These are phyloP conservation scores for Thymelicus lineola DNA, from an alignment of 2,888 invertebrate species.

Conservation along the genomic window DNA sequence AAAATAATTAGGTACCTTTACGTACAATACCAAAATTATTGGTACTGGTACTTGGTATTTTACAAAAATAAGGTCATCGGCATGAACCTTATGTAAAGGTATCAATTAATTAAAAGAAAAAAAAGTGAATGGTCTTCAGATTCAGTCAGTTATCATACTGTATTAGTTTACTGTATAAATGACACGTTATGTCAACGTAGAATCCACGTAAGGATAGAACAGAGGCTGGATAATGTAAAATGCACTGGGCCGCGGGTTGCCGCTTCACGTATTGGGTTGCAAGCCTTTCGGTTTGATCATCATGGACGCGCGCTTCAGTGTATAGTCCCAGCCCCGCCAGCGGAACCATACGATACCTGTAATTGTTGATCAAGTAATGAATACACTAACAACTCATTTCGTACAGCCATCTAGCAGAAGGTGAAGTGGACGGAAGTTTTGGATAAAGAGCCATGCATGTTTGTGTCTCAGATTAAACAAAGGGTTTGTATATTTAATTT, in stretches of 20 bases:
- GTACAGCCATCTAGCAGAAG: too few relatives aligned
- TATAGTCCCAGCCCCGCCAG: constrained; percentile 98
- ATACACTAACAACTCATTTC: too few relatives aligned
- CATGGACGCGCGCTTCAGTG: constrained; percentile 94
- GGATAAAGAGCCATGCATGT: too few relatives aligned
- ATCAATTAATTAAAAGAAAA: too few relatives aligned
- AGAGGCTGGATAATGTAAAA: constrained; percentile 61
- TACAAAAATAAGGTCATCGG: too few relatives aligned
- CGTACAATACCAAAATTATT: too few relatives aligned
- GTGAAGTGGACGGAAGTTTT: too few relatives aligned
- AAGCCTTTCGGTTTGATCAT: constrained; percentile 94
- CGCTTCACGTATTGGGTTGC: constrained; percentile 76
- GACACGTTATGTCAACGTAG: constrained; percentile 41
- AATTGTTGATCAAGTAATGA: constrained; percentile 38
- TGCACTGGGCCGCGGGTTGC: constrained; percentile 30
- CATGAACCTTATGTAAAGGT: too few relatives aligned
- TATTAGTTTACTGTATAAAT: neutral
- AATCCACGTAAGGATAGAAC: constrained; percentile 77
- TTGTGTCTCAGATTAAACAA: too few relatives aligned
- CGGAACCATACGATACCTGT: constrained; percentile 97
- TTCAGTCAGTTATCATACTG: neutral
- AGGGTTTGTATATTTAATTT: too few relatives aligned
- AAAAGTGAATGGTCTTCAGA: neutral
- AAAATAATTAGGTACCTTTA: too few relatives aligned
- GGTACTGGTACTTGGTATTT: too few relatives aligned